Base-by-base conservation (phyloP, 2,797 vertebrate genomes). In the Anguilla anguilla region DNA sequence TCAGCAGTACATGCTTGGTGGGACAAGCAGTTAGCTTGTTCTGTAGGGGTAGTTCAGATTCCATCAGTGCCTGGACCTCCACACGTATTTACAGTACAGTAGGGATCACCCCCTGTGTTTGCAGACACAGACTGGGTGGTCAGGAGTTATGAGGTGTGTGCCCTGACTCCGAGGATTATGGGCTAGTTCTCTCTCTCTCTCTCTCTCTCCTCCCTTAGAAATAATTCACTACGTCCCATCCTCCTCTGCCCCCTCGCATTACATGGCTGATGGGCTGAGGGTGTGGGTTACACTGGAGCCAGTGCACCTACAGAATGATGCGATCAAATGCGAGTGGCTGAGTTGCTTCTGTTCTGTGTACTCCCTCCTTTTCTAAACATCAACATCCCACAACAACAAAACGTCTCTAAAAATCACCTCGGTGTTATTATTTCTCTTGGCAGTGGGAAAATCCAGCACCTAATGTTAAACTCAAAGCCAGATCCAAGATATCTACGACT, bases 201-300 rank as follows among this genome's bases (percentile, higher is more conserved):
- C 31, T 53, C 39, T 90, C 92, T 90, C 92, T 90, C 92, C 90
- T 90, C 91, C 91, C 83, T 94, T 92, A 93, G 92, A 94, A 95
- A 94, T 94, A 93, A 95, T 94, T 95, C 94, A 95, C 94, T 93
- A 91, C 93, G 89, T 92, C 92, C 89, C 92, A 92, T 91, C 93
- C 92, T 93, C 93, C 90, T 91, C 92, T 93, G 93, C 94, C 93
- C 94, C 94, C 93, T 94, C 92, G 93, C 93, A 93, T 95, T 94
- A 93, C 94, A 95, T 93, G 92, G 92, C 90, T 93, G 92, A 93
- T 91, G 87, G 91, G 87, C 88, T 91, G 91, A 64, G 39, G 79
- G 85, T 51, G 77, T 61, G 77, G 55, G 46, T 87, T 83, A 67
- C 81, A 67, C 39, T 25, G 90, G 93, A 43, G 22, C 93, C 90